These are phyloP conservation scores for Ataeniobius toweri DNA, from an alignment of 2,797 vertebrate genomes.

Conservation along the genomic window DNA sequence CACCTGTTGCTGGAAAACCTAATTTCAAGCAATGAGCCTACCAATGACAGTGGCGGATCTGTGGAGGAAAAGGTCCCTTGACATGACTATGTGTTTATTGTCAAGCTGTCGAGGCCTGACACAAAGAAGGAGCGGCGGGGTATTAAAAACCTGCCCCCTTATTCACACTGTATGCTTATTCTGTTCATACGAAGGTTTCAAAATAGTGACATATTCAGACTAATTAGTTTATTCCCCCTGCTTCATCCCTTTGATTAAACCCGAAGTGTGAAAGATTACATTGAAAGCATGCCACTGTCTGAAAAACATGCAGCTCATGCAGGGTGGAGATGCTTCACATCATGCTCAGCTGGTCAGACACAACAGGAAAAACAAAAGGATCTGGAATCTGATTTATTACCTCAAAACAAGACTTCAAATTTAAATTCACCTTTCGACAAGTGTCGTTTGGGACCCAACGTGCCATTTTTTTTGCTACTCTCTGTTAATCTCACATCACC, in stretches of 20 bases:
- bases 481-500: conserved; percentile 1
- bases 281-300: conserved; percentile 18
- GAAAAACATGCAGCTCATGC: conserved; percentile 51
- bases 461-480: background rate
- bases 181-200: conserved; percentile 26
- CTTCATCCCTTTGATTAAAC: background rate
- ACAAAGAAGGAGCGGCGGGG: background rate
- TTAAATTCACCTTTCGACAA: background rate
- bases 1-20: conserved; percentile 51
- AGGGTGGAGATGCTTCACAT: conserved; percentile 48
- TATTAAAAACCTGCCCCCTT: background rate
- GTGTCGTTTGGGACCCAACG: background rate
- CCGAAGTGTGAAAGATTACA: background rate
- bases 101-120: background rate
- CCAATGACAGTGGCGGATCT: conserved; percentile 9
- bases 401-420: background rate
- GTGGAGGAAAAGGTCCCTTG: background rate
- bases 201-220: background rate
- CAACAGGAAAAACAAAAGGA: conserved; percentile 35
- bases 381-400: conserved; percentile 22
- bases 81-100: background rate
- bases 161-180: conserved; percentile 9
- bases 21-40: conserved; percentile 25
- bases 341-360: conserved; percentile 53
- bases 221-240: background rate